Base-by-base conservation (phyloP, 2,888 invertebrate species). In the Drosophila merina region DNA sequence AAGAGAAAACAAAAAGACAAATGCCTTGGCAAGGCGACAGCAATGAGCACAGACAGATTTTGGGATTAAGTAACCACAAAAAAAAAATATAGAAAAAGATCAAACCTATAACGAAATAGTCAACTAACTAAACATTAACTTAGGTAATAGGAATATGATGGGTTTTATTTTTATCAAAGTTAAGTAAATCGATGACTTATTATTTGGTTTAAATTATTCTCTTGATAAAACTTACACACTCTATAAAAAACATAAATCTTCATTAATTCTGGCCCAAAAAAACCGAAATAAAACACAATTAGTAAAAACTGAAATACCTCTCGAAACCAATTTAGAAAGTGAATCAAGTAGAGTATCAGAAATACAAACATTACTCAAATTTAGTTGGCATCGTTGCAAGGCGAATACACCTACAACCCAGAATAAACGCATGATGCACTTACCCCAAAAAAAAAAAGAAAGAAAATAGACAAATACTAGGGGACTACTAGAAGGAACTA, bases 1-100 rank as follows among this genome's bases (percentile, higher is more conserved):
- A 7, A 7, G 40, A 68, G 64, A 72, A 74, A 62, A 59, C 40
- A 58, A 26, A 59, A 75, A 75, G 72, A 64, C 74, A 82, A 81
- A 85, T 86, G 82, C 87, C 76, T 85, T 86, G 85, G 87, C 87
- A 87, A 76, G 71, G 72, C 86, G 85, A 87, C 85, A 85, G 70
- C 84, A 82, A 85, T 79, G 84, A 74, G 79, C 64, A 57, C 68
- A 62, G 70, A 77, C 64, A 76, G 50, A 64, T 62, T 42, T 57
- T 40, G n/a, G 77, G 82, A 85, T 86, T 85, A 85, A 85, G 86
- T 86, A 85, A 85, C 86, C 77, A 67, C 77, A 12, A 59, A 20
- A 66, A 70, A 60, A n/a, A 38, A 44, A 64, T 66, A 62, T 69
- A 50, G 57, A 38, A 68, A 56, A 76, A 73, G 72, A 3, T 28